Base-by-base conservation (phyloP, 2,888 invertebrate genomes). In the Palloptera scutellata region DNA sequence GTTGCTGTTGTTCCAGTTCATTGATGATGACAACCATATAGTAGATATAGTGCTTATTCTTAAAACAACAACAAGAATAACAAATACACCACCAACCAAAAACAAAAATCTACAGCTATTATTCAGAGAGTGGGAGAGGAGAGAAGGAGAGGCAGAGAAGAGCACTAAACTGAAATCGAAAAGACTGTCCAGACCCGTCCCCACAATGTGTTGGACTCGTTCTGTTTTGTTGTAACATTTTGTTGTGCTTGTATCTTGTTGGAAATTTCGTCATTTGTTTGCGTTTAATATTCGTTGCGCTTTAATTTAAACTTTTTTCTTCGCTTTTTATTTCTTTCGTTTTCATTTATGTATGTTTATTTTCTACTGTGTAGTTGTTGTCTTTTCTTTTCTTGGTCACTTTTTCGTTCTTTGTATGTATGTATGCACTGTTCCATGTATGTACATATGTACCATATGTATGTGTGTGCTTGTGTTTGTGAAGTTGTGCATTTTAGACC, bases 1-100 rank as follows among this genome's bases (percentile, higher is more conserved):
- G 64, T 17, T 17, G 48, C 17, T 53, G 54, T 48, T 60, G 70
- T 70, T 70, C 70, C 70, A 68, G 70, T 66, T 70, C 68, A 70
- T 64, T 70, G 68, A 68, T 66, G 66, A 66, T 68, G 68, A 66
- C 63, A 66, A 65, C 70, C 55, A 64, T 62, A 62, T 30, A 55
- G 53, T 30, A 55, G 53, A 30, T 13, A 19, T 19, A 54, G 64
- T 64, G 53, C 52, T 10, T 57, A 17, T 48, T 51, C 15, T 52
- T 43, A 19, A 30, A 42, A 17, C 60, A 61, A 11, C 67, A 40
- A 64, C 57, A 15, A 11, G 20, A 60, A 42, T 20, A 17, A 63
- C 59, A 43, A 54, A 20, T 51, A 60, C 57, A 65, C 6, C 58
- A 45, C 48, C 42, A 19, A 20, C 20, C 63, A 58, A 54, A 59